A percentile compares a stretch with the other conserved stretches of the same genome.
Evolutionary conservation across 2,113 vertebrate species (phyloP).

Genomic region (Entelurus aequoreus): DNA sequence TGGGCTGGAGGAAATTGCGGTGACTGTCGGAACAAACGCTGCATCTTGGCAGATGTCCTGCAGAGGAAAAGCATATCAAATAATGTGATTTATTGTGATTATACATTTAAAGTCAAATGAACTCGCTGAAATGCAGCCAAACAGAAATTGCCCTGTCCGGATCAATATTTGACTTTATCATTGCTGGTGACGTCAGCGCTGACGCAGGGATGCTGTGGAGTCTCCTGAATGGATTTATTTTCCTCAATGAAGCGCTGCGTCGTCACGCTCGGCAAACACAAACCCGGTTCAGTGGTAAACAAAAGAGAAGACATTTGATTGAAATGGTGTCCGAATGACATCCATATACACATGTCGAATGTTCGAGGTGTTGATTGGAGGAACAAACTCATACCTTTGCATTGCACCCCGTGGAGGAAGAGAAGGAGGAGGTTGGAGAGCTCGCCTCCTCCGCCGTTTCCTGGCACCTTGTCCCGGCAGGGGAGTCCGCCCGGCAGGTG

Average conservation of each 20-base stretch:
- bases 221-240: conserved; percentile 98
- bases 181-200: conserved; percentile 92
- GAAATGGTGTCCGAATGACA: not conserved
- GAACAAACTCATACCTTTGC: conserved; percentile 77
- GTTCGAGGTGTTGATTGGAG: conserved; percentile 4
- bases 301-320: not conserved
- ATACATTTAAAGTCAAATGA: not conserved
- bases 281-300: conserved; percentile 14
- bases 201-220: conserved; percentile 95
- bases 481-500: conserved; percentile 84
- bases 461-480: conserved; percentile 79
- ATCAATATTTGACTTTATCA: conserved; percentile 87
- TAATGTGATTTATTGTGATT: not conserved
- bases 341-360: not conserved
- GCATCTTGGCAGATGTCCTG: conserved; percentile 80
- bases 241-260: conserved; percentile 95
- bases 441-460: conserved; percentile 80
- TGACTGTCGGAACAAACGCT: conserved; percentile 86
- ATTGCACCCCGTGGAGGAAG: conserved; percentile 72
- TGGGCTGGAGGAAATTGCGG: conserved; percentile 85
- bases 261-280: conserved; percentile 68
- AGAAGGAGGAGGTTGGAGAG: conserved; percentile 73
- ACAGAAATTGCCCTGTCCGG: conserved; percentile 72
- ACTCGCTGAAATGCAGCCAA: conserved; percentile 55
- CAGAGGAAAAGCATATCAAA: conserved; percentile 16